Evolutionary conservation across 2,113 vertebrate species (phyloP), one percentile per base, ranked within the genome.

Genomic region (Plecotus auritus): DNA sequence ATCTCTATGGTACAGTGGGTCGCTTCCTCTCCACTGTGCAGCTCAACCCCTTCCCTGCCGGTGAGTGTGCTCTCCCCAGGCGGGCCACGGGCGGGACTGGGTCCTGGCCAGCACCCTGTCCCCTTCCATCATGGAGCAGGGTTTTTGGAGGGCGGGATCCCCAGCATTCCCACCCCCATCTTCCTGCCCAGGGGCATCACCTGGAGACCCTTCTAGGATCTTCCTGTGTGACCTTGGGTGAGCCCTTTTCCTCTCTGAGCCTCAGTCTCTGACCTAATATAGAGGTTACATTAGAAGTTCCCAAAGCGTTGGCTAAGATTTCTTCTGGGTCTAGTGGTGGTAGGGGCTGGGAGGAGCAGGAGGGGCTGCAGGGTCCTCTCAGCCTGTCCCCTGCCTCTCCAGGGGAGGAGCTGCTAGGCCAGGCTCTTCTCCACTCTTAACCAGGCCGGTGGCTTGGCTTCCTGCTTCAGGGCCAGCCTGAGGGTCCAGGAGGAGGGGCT

Each of bases 21-120:
- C 54, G 77, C 77, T 98, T 98, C 96, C 98, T 99, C 64, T 97
- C 98, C 0, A 88, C 97, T 28, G 98, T 99, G 72, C 98, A 99
- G 96, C 98, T 97, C 30, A 98, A 99, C 77, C 96, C 98, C 10
- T 98, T 99, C 78, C 98, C 98, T 35, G 92, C 98, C 59, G 98
- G 98, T 99, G 95, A 98, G 98, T 66, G 72, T 0, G 28, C n/a
- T 23, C 40, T 14, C 2, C 54, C 73, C 4, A 9, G 12, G 28
- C 0, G 2, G 35, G 70, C 61, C 59, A 45, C 4, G 0, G n/a
- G 54, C 2, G n/a, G 45, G 9, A 0, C 9, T 14, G 66, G 37
- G 45, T 37, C 64, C 61, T 28, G 49, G 16, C 42, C 49, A 0
- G 73, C 37, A 23, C 14, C 30, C 42, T 23, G 16, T 22, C 32